Percentiles rank a stretch among this genome's conserved stretches.
These are phyloP conservation scores for Prochilodus magdalenae DNA, from an alignment of 2,113 vertebrate species.

Conservation along the genomic window DNA sequence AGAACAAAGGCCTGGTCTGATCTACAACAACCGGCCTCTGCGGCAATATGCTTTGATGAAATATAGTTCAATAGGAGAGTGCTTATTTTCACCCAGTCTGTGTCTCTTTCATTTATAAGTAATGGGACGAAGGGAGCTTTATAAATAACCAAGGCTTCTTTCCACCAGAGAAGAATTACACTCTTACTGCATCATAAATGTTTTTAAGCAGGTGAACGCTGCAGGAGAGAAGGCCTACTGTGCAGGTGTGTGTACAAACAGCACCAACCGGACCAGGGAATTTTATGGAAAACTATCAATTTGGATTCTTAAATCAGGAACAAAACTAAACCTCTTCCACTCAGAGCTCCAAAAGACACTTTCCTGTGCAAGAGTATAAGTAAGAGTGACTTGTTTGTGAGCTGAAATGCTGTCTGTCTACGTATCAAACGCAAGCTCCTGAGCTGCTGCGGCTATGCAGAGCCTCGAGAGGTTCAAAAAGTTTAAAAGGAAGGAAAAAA, in stretches of 20 bases:
- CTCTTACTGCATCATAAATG: conserved; percentile 68
- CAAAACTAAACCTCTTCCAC: not conserved
- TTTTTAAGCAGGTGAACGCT: conserved; percentile 68
- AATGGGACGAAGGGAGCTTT: conserved; percentile 70
- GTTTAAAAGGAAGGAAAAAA: not conserved
- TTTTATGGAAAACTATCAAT: not conserved
- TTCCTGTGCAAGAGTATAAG: conserved; percentile 9
- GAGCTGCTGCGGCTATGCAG: too few relatives aligned
- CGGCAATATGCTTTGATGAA: conserved; percentile 71
- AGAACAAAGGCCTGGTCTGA: conserved; percentile 35
- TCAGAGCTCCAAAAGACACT: not conserved
- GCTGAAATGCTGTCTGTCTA: conserved; percentile 17
- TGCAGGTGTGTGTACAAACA: conserved; percentile 4
- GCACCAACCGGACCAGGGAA: not conserved
- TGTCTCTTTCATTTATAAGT: conserved; percentile 76
- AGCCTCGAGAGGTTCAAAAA: not conserved
- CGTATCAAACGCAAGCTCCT: not conserved
- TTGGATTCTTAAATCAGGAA: not conserved
- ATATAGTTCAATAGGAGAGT: conserved; percentile 69
- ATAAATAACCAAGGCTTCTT: conserved; percentile 73
- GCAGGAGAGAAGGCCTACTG: conserved; percentile 35
- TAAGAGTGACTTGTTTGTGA: conserved; percentile 17
- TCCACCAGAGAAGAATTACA: conserved; percentile 63
- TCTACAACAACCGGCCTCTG: conserved; percentile 53
- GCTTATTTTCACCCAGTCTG: conserved; percentile 65